These are phyloP conservation scores for Chydorus sphaericus DNA, from an alignment of 2,888 invertebrate genomes.

Conservation along the genomic window DNA sequence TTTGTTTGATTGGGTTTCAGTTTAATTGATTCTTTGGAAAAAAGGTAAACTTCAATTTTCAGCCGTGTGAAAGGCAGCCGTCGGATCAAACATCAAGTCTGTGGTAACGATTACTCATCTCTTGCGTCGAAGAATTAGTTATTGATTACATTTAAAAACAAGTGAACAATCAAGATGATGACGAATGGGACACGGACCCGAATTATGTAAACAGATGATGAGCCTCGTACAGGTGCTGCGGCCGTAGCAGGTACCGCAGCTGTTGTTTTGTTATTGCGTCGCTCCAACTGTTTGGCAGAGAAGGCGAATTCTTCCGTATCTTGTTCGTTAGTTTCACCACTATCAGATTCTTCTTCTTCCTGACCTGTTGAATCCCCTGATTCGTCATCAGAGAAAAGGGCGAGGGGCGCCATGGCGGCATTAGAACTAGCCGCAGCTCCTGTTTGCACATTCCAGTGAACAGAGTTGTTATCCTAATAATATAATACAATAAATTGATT, in stretches of 20 bases:
- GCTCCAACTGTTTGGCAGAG: slow-evolving; percentile 73
- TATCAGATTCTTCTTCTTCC: slow-evolving; percentile 74
- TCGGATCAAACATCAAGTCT: too few species aligned
- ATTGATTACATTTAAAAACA: slow-evolving; percentile 18
- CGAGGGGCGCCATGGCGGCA: slow-evolving; percentile 36
- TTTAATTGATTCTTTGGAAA: too few species aligned
- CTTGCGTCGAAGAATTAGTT: too few species aligned
- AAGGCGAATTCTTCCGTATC: slow-evolving; percentile 49
- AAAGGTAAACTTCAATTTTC: too few species aligned
- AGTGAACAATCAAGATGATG: slow-evolving; percentile 38
- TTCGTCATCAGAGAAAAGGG: slow-evolving; percentile 67
- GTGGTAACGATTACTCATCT: too few species aligned
- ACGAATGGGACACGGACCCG: slow-evolving; percentile 92
- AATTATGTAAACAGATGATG: slow-evolving; percentile 71
- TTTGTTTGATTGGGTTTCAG: too few species aligned
- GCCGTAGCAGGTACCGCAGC: slow-evolving; percentile 20
- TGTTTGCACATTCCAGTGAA: slow-evolving; percentile 79
- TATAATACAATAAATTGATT: slow-evolving; percentile 4
- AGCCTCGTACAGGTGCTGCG: slow-evolving; percentile 28
- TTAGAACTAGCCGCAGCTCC: slow-evolving; percentile 89
- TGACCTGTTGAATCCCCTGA: slow-evolving; percentile 73
- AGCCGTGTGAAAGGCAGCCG: too few species aligned
- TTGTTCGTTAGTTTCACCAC: slow-evolving; percentile 82
- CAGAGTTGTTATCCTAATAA: slow-evolving; percentile 54
- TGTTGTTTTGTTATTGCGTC: slow-evolving; percentile 33